Evolutionary conservation across 2,888 invertebrate species (phyloP), one percentile per base, ranked within the genome.

Genomic region (Sarcophaga caerulescens): DNA sequence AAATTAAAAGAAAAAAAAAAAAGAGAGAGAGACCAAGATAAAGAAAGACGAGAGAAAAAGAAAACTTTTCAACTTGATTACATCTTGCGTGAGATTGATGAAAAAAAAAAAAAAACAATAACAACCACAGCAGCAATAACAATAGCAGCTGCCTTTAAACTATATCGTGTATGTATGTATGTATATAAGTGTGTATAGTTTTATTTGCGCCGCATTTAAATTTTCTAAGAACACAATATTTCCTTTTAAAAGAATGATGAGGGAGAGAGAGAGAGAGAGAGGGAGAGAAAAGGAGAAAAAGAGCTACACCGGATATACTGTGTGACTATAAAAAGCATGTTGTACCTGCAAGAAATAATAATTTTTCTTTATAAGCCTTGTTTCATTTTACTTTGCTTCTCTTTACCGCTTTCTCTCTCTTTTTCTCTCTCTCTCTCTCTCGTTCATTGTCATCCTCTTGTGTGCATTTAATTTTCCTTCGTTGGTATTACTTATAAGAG

Each of bases 1-100:
- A 17, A 74, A 35, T 25, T 35, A 5, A 35, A 25, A 25, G 4
- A 25, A 65, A 68, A n/a, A 68, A 68, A 35, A 23, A n/a, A 57
- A 52, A 52, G 52, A 52, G 52, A 52, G 17, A 52, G 17, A 4
- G 14, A 12, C 14, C 4, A 3, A 52, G 10, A 2, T 35, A 35
- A 2, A 35, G 35, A 35, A 8, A 52, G 52, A 52, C 12, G 17
- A 52, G 4, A 52, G 12, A 14, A 52, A 52, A 17, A 52, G 17
- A 52, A 76, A 84, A 76, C 70, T 75, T 84, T 80, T 84, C 79
- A 70, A 80, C 70, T 84, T 81, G 86, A 86, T 86, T 86, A 86
- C 78, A 86, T 84, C 74, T 86, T 84, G 84, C 81, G 75, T 86
- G 78, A 81, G 44, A 45, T 12, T 63, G 2, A 78, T 25, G 52